These are phyloP conservation scores for Scalopus aquaticus DNA, from an alignment of 2,113 vertebrate genomes.

Conservation along the genomic window DNA sequence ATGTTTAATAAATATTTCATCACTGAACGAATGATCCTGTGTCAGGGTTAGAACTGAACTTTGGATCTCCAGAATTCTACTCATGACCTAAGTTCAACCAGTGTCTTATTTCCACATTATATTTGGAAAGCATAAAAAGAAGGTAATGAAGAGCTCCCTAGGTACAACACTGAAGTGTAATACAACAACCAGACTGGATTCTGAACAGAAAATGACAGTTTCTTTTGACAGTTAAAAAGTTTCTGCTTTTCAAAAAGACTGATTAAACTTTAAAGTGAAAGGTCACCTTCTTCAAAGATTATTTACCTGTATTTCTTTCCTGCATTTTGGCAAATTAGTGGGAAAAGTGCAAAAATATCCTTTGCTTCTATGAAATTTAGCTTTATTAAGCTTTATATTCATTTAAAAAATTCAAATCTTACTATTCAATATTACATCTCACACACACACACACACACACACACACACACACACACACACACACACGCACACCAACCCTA, in stretches of 20 bases:
- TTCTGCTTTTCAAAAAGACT: constrained; percentile 17
- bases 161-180: background rate
- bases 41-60: background rate
- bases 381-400: background rate
- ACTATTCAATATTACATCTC: background rate
- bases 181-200: background rate
- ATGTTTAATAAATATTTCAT: constrained; percentile 28
- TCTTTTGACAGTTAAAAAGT: background rate
- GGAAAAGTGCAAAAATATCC: background rate
- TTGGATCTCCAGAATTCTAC: background rate
- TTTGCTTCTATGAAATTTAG: constrained; percentile 13
- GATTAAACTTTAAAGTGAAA: constrained; percentile 25
- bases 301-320: background rate
- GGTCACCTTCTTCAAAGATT: background rate
- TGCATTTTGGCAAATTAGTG: background rate
- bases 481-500: background rate
- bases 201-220: constrained; percentile 13
- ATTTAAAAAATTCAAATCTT: background rate
- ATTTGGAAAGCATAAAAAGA: constrained; percentile 13
- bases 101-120: background rate
- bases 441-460: background rate
- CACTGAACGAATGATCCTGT: background rate
- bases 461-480: background rate
- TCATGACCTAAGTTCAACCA: background rate
- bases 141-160: background rate